Evolutionary conservation across 2,113 vertebrate species (phyloP).

Genomic region (Psittacula cyanocephala): DNA sequence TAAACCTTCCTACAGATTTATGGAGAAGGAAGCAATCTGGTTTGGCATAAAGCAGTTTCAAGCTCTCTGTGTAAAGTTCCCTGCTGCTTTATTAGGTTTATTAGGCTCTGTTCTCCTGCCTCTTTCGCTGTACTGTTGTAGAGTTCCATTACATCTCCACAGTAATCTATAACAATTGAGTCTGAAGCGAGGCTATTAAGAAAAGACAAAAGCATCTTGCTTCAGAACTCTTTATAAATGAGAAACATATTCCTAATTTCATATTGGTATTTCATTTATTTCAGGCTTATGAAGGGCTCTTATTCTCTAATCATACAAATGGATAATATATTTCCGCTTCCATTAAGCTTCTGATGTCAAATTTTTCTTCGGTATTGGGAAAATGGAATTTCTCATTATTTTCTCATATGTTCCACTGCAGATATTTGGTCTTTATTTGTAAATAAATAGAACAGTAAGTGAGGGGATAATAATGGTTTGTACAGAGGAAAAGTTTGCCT

Average conservation of each 20-base stretch:
- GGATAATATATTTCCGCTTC: not conserved
- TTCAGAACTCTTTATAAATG: conserved; percentile 49
- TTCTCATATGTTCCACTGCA: not conserved
- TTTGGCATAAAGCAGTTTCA: not conserved
- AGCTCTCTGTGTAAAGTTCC: not conserved
- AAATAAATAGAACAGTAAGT: not conserved
- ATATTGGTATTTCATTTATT: conserved; percentile 22
- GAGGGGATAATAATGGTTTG: not conserved
- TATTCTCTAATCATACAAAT: conserved; percentile 26
- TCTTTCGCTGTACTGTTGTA: not conserved
- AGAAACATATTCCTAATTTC: conserved; percentile 56
- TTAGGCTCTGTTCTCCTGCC: not conserved
- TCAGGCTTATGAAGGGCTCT: not conserved
- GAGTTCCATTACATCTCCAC: not conserved
- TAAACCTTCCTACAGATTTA: not conserved
- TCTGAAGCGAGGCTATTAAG: conserved; percentile 40
- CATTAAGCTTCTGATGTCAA: conserved; percentile 21
- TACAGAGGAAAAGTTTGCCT: not conserved
- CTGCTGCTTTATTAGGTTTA: not conserved
- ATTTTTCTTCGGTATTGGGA: not conserved
- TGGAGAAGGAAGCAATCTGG: not conserved
- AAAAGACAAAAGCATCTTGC: conserved; percentile 34
- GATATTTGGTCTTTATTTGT: not conserved
- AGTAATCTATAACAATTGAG: conserved; percentile 36
- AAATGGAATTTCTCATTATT: conserved; percentile 9